Evolutionary conservation across 1,140 invertebrate species (phyloP).

Genomic region (Trichoplusia ni): DNA sequence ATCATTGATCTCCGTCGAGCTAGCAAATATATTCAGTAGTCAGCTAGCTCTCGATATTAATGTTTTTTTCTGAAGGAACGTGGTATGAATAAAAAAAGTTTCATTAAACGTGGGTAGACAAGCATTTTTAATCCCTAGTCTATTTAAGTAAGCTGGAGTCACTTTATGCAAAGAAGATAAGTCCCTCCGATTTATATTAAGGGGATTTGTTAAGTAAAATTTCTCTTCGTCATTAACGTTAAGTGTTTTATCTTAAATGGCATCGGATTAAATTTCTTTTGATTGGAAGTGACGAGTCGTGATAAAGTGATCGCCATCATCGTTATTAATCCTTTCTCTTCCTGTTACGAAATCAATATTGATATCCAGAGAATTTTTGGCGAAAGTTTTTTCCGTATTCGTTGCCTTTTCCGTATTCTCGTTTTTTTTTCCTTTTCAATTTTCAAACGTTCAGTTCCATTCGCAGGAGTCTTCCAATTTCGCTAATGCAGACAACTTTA

Average conservation of each 20-base stretch:
- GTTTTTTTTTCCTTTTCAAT: too few species aligned
- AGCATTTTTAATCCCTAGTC: not conserved
- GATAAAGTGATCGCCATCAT: not conserved
- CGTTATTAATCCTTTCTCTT: not conserved
- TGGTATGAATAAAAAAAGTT: conserved; percentile 10
- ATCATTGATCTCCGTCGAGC: not conserved
- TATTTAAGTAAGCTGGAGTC: conserved; percentile 3
- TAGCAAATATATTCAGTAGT: conserved; percentile 31
- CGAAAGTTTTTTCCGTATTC: not conserved
- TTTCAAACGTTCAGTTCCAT: too few species aligned
- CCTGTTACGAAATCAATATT: too few species aligned
- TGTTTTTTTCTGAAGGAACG: conserved; percentile 6
- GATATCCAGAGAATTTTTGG: too few species aligned
- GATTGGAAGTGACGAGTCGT: not conserved
- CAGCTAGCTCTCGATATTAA: not conserved
- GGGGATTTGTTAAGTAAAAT: not conserved
- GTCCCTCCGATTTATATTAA: conserved; percentile 12
- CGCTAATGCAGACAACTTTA: not conserved
- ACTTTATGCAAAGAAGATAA: conserved; percentile 14
- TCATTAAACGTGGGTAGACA: not conserved
- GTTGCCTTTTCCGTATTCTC: not conserved
- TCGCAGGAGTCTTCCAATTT: too few species aligned
- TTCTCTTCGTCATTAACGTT: conserved; percentile 7
- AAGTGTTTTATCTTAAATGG: conserved; percentile 8
- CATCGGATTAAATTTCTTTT: conserved; percentile 5